Evolutionary conservation across 2,797 vertebrate genomes (phyloP), one percentile per base, ranked within the genome.

Genomic region (Rhynchonycteris naso): DNA sequence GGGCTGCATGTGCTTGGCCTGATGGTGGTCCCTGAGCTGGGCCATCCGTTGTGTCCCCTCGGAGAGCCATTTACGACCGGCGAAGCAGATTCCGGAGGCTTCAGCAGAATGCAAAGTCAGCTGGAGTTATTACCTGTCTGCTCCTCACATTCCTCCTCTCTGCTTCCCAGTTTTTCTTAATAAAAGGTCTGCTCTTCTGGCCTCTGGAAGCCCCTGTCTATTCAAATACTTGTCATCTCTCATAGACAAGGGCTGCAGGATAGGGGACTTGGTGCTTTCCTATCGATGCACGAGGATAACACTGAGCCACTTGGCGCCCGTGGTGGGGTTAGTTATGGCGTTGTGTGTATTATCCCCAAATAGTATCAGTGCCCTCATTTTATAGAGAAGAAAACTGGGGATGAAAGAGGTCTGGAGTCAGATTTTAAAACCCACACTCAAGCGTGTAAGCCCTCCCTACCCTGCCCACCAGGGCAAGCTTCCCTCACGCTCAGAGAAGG

Each of bases 1-100:
- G 30, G 4, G 47, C 24, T 4, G 28, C 1, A 1, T 21, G 19
- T 19, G 7, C 13, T 0, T 2, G 68, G 38, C 16, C 47, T 0
- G 9, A 14, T 26, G 75, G 58, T 52, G 33, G 65, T 56, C 38
- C 54, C 50, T 35, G 24, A 71, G 52, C 79, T 9, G 12, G 66
- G 35, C 59, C 26, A 1, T 52, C 15, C 5, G 12, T 24, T 2
- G 2, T 0, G 7, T 88, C 66, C 61, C 56, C 38, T 74, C 0
- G 0, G 80, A 85, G 79, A 78, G 33, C 24, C 52, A 13, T 35
- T 61, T 71, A 7, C 21, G 1, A 38, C 18, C 0, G 26, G 54
- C 8, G n/a, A 63, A 15, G 22, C 68, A 50, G 50, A 5, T 33
- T 65, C 47, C 54, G 12, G 83, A 93, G 59, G 69, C 83, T 59